Conservation (phyloP, 2,888 invertebrate genomes). For the Choreutis nemorana region DNA sequence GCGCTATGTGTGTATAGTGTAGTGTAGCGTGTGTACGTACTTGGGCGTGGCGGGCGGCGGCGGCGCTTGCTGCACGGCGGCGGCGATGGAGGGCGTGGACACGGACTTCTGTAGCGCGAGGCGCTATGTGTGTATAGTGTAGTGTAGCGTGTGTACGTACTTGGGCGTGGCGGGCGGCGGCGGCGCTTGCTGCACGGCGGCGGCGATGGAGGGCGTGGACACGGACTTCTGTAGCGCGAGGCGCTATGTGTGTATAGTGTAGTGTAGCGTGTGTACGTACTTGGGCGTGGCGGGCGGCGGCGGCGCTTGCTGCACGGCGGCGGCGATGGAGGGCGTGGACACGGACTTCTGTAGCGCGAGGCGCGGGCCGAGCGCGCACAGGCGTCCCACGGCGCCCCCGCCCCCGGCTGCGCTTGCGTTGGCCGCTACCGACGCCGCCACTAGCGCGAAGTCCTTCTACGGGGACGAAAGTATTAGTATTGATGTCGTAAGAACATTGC, state of each 20-base stretch:
- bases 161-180: no score
- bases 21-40: no score
- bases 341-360: slow-evolving; percentile 89
- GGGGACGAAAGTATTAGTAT: no score
- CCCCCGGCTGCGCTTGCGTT: no score
- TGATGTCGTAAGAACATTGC: no score
- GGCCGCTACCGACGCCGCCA: slow-evolving; percentile 51
- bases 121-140: no score
- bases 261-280: slow-evolving; percentile 35
- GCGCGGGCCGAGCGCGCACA: slow-evolving; percentile 37
- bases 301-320: slow-evolving; percentile 42
- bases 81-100: slow-evolving; percentile 88
- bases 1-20: no score
- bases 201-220: slow-evolving; percentile 88
- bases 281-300: no score
- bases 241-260: no score
- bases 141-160: slow-evolving; percentile 35
- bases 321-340: slow-evolving; percentile 88
- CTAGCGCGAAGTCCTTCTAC: slow-evolving; percentile 79
- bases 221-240: slow-evolving; percentile 89
- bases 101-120: slow-evolving; percentile 89
- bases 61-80: slow-evolving; percentile 51
- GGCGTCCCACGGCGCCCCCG: slow-evolving; percentile 59
- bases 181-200: slow-evolving; percentile 51
- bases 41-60: no score